Evolutionary conservation across 2,113 vertebrate species (phyloP).

Genomic region (Chaetodon auriga): DNA sequence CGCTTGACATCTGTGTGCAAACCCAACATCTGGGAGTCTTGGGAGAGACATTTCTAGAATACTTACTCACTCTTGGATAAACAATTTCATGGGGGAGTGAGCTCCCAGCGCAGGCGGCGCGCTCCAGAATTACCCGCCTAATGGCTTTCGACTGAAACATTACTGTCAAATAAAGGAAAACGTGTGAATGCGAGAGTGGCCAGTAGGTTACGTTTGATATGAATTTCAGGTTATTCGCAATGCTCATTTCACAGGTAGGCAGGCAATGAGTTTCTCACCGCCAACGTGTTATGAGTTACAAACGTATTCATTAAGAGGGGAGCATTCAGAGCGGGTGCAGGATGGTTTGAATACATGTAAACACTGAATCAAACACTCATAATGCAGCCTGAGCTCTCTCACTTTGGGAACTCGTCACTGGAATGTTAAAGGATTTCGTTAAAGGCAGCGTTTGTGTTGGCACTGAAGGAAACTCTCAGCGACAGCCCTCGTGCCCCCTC

Average conservation of each 20-base stretch:
- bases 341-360: neutral
- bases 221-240: conserved; percentile 12
- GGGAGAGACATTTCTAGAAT: conserved; percentile 39
- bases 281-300: conserved; percentile 18
- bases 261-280: too few relatives aligned
- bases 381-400: conserved; percentile 5
- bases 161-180: conserved; percentile 65
- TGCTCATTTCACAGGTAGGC: conserved; percentile 39
- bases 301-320: too few relatives aligned
- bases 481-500: conserved; percentile 27
- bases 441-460: conserved; percentile 55
- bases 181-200: conserved; percentile 26
- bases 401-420: conserved; percentile 22
- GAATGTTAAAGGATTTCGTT: conserved; percentile 48
- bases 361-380: conserved; percentile 9
- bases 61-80: conserved; percentile 49
- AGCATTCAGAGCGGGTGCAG: neutral
- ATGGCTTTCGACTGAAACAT: conserved; percentile 57
- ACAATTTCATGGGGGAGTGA: conserved; percentile 56
- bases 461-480: conserved; percentile 35
- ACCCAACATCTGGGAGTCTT: conserved; percentile 31
- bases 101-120: neutral
- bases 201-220: conserved; percentile 46
- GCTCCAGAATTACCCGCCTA: conserved; percentile 43
- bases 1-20: neutral